Evolutionary conservation across 2,113 vertebrate species (phyloP).

Genomic region (Petrocephalus zakoni): DNA sequence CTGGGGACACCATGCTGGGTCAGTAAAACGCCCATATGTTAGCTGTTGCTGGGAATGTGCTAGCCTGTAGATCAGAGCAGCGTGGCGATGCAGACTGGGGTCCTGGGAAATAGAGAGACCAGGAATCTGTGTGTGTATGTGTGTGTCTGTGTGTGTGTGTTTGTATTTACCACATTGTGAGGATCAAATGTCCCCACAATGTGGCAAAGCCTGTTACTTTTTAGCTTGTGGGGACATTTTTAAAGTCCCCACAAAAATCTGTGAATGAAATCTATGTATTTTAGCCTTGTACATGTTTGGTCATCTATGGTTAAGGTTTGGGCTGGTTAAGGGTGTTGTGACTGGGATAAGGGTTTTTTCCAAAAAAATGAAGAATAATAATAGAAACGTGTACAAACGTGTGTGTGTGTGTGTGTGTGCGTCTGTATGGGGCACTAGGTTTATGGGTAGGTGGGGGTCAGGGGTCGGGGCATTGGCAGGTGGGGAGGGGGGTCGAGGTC

Average conservation of each 20-base stretch:
- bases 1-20: conserved; percentile 68
- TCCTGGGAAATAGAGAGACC: conserved; percentile 70
- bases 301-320: no score
- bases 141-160: conserved; percentile 2
- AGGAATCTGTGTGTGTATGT: conserved; percentile 67
- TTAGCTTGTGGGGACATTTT: no score
- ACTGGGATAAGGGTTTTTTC: no score
- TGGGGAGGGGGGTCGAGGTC: conserved; percentile 27
- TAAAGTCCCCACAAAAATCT: no score
- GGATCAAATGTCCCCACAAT: no score
- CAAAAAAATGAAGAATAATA: no score
- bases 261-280: no score
- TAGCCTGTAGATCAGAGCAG: conserved; percentile 68
- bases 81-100: conserved; percentile 65
- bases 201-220: no score
- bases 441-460: conserved; percentile 59
- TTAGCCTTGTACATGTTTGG: no score
- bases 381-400: background rate
- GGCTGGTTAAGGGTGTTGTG: no score
- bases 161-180: no score
- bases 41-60: conserved; percentile 70
- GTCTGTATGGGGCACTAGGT: conserved; percentile 50
- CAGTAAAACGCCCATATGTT: conserved; percentile 75
- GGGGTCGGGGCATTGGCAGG: conserved; percentile 55
- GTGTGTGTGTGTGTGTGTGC: background rate